Evolutionary conservation across 2,113 vertebrate species (phyloP).

Genomic region (Pica pica): DNA sequence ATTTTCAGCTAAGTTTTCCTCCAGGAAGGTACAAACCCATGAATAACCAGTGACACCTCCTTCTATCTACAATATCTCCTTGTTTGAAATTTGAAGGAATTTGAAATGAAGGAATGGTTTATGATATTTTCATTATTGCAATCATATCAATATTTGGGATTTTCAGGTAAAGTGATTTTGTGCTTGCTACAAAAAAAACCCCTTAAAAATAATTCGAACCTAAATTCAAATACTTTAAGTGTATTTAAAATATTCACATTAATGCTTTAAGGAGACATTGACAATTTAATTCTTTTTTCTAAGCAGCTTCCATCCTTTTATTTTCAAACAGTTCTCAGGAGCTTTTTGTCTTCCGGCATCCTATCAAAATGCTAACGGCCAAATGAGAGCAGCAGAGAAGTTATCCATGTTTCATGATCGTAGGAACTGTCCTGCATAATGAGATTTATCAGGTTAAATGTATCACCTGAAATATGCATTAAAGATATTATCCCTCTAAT

Average conservation of each 20-base stretch:
- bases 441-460: not conserved
- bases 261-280: not conserved
- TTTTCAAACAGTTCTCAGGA: not conserved
- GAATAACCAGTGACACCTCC: not conserved
- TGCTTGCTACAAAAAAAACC: not conserved
- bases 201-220: not conserved
- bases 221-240: not conserved
- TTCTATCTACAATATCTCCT: not conserved
- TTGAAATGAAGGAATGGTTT: not conserved
- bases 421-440: not conserved
- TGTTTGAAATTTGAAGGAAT: not conserved
- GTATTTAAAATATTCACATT: not conserved
- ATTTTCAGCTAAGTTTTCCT: not conserved
- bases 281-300: not conserved
- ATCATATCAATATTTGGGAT: not conserved
- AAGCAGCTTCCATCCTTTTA: not conserved
- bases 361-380: not conserved
- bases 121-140: not conserved
- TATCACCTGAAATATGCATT: not conserved
- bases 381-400: not conserved
- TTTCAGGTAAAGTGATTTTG: not conserved
- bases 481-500: not conserved
- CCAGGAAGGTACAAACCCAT: not conserved
- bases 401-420: not conserved
- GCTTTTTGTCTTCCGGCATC: not conserved